These are phyloP conservation scores for Neodiprion virginianus DNA, from an alignment of 1,140 invertebrate genomes.

Conservation along the genomic window DNA sequence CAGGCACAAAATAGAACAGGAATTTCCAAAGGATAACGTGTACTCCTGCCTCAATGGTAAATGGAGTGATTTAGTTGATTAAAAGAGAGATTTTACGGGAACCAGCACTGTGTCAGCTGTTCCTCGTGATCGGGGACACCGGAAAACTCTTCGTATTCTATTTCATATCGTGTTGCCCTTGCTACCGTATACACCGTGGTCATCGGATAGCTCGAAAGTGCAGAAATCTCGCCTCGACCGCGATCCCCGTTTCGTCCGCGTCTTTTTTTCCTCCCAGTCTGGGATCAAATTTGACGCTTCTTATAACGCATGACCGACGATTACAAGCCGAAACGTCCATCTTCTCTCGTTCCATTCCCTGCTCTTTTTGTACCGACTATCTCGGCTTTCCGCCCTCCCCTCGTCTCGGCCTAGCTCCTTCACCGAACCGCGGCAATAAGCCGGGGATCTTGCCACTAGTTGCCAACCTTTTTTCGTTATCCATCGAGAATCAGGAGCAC, in stretches of 20 bases:
- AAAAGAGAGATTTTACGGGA: no score
- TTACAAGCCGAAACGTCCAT: not conserved
- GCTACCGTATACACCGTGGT: constrained; percentile 51
- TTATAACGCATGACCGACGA: not conserved
- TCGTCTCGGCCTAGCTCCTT: no score
- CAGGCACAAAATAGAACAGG: not conserved
- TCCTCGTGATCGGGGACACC: not conserved
- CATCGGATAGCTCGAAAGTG: constrained; percentile 41
- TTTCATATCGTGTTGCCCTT: constrained; percentile 43
- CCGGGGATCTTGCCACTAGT: not conserved
- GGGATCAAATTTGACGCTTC: not conserved
- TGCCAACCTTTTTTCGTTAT: not conserved
- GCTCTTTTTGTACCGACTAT: no score
- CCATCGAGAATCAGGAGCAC: constrained; percentile 39
- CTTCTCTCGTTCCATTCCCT: not conserved
- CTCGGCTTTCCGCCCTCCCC: not conserved
- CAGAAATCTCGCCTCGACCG: constrained; percentile 28
- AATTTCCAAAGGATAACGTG: not conserved
- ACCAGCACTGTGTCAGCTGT: not conserved
- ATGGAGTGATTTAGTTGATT: no score
- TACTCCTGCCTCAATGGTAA: no score
- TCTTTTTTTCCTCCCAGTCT: not conserved
- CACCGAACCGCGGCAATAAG: not conserved
- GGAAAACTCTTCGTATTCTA: not conserved
- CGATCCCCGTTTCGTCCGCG: not conserved